A percentile compares a stretch with the other conserved stretches of the same genome.
Evolutionary conservation across 2,888 invertebrate genomes (phyloP).

Genomic region (Trachelus troglodyta): DNA sequence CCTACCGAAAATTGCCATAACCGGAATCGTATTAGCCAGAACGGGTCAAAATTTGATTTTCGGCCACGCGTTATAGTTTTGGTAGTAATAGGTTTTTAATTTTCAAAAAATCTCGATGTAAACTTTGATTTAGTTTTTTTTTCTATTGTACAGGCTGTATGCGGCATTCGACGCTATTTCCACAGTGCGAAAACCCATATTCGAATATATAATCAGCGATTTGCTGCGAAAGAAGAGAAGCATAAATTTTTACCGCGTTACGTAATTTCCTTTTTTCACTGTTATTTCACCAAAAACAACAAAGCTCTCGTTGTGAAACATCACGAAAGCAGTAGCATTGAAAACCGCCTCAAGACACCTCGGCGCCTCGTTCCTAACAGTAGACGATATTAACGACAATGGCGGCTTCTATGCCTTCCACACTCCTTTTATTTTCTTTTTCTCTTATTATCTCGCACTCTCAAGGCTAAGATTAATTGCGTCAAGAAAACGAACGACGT

Average conservation of each 20-base stretch:
- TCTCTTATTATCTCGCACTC: background rate
- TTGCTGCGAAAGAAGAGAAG: background rate
- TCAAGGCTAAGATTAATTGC: background rate
- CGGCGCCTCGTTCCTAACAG: background rate
- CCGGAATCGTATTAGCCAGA: conserved; percentile 31
- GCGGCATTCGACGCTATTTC: too few relatives aligned
- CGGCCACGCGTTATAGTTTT: background rate
- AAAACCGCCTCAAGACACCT: background rate
- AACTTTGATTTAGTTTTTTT: too few relatives aligned
- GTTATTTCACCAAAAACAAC: background rate
- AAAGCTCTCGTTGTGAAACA: too few relatives aligned
- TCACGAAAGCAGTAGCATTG: too few relatives aligned
- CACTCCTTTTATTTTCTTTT: background rate
- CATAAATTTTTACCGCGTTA: background rate
- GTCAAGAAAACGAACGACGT: background rate
- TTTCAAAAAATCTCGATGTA: too few relatives aligned
- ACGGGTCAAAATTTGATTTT: conserved; percentile 43
- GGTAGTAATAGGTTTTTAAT: too few relatives aligned
- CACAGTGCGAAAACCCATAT: too few relatives aligned
- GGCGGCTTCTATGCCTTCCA: background rate
- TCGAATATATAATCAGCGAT: background rate
- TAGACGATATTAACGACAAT: background rate
- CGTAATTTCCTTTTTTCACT: background rate
- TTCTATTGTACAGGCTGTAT: too few relatives aligned
- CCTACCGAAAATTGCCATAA: conserved; percentile 39